Conservation (phyloP, 2,113 vertebrate species). For the Hippocampus barbouri region DNA sequence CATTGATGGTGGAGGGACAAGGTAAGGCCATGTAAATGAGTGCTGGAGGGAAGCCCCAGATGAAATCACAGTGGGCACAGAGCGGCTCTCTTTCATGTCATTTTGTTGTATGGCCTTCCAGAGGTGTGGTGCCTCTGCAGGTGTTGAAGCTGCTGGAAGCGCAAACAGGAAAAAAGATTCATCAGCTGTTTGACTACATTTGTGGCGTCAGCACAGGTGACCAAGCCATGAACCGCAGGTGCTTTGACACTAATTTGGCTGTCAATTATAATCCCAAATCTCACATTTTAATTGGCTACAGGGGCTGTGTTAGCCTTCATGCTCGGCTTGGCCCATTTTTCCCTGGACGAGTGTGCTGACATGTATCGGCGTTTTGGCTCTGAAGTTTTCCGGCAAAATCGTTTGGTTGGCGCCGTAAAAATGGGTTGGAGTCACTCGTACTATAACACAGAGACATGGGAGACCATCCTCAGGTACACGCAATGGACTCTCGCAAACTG, state of each 20-base stretch:
- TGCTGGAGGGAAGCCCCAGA: too few relatives aligned
- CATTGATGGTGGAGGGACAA: constrained; percentile 73
- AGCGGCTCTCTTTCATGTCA: too few relatives aligned
- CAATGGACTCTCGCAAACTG: background rate
- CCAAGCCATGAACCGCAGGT: background rate
- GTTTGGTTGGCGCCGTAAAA: constrained; percentile 69
- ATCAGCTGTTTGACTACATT: constrained; percentile 75
- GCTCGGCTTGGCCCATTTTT: constrained; percentile 66
- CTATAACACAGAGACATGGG: constrained; percentile 73
- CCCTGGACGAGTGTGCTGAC: constrained; percentile 69
- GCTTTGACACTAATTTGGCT: constrained; percentile 3
- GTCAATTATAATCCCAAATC: background rate
- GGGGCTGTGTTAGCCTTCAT: constrained; percentile 72
- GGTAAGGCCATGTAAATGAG: constrained; percentile 35
- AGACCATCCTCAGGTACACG: constrained; percentile 63
- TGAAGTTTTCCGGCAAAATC: constrained; percentile 73
- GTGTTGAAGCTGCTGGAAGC: constrained; percentile 68
- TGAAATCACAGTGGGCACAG: too few relatives aligned
- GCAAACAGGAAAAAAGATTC: constrained; percentile 64
- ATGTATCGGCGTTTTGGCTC: constrained; percentile 72
- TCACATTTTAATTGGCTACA: constrained; percentile 19
- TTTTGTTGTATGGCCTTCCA: constrained; percentile 28
- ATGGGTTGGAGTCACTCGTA: constrained; percentile 77
- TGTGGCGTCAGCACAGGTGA: constrained; percentile 76
- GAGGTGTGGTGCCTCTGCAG: constrained; percentile 71